Conservation (phyloP, 92 coral and sea anemone genomes). For the Epizoanthus ramosus region DNA sequence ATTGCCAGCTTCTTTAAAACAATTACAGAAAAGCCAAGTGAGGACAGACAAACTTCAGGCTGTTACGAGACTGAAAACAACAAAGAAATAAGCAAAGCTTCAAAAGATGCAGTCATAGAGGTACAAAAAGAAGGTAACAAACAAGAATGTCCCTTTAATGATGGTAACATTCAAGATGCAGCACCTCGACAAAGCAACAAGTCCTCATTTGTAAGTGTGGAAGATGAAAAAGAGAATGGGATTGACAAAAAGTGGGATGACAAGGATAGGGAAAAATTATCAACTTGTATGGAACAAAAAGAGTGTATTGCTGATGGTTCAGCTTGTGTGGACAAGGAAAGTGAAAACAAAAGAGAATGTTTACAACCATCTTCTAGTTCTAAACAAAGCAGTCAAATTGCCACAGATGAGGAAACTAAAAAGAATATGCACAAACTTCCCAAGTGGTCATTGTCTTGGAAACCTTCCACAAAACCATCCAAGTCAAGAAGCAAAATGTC, state of each 20-base stretch:
- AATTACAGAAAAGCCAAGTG: neutral
- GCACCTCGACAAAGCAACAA: neutral
- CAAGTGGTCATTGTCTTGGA: constrained; percentile 34
- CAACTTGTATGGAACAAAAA: neutral
- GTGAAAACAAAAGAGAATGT: neutral
- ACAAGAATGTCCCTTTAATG: neutral
- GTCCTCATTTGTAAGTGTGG: neutral
- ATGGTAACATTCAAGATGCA: neutral
- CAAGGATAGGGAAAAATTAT: neutral
- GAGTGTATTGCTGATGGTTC: neutral
- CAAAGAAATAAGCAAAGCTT: no score
- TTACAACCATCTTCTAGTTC: neutral
- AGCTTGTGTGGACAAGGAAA: neutral
- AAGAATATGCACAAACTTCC: constrained; percentile 3
- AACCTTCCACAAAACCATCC: constrained; percentile 23
- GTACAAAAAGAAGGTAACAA: neutral
- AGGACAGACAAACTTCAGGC: neutral
- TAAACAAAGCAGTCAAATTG: neutral
- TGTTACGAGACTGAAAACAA: neutral
- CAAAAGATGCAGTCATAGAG: neutral
- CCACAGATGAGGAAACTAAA: constrained; percentile 7
- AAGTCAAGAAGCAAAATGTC: constrained; percentile 9
- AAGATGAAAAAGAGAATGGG: neutral
- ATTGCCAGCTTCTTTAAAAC: constrained; percentile 7
- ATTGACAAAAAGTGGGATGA: neutral